Base-by-base conservation (phyloP, 2,888 invertebrate species). In the Pandemis heparana region DNA sequence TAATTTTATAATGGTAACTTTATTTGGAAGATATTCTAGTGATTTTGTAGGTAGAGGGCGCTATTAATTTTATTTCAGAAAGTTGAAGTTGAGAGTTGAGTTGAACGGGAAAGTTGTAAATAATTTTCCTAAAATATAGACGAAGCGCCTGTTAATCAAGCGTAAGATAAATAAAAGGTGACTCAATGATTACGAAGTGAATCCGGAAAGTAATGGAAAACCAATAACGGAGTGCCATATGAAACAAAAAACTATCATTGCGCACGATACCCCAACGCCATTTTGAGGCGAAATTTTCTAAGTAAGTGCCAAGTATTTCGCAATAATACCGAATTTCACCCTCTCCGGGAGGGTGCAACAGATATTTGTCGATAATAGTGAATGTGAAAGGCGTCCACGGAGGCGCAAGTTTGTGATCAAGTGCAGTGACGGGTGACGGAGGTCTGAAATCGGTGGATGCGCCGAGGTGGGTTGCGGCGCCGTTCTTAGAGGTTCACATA, bases 211-310 rank as follows among this genome's bases (percentile, higher is more conserved):
- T 89, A 86, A 91, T 90, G 89, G 81, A 80, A 89, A 86, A 84
- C 83, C 83, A 79, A 87, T 87, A 84, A 87, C 83, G 82, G 86
- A 87, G 91, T 91, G 87, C 88, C 88, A 83, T 89, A 89, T 89
- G 89, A 93, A 93, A 92, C 93, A 92, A 94, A 94, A 94, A 94
- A 91, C 94, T 91, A 92, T 93, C 93, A 91, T 92, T 92, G 92
- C 95, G 94, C 95, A 94, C 94, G 94, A 93, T 93, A 92, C 89
- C 87, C 86, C 90, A 94, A 94, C 95, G 95, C 95, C 95, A 95
- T 95, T 95, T 95, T 95, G 95, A 95, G 94, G 94, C 94, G 93
- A 95, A 95, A 93, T 92, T 94, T 94, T 94, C 91, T 94, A 92
- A 94, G 95, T 95, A 94, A 95, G 95, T 95, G 94, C 92, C 94